Percentiles rank a stretch among this genome's conserved stretches.
Conservation (phyloP, 2,113 vertebrate species). For the Theropithecus gelada region DNA sequence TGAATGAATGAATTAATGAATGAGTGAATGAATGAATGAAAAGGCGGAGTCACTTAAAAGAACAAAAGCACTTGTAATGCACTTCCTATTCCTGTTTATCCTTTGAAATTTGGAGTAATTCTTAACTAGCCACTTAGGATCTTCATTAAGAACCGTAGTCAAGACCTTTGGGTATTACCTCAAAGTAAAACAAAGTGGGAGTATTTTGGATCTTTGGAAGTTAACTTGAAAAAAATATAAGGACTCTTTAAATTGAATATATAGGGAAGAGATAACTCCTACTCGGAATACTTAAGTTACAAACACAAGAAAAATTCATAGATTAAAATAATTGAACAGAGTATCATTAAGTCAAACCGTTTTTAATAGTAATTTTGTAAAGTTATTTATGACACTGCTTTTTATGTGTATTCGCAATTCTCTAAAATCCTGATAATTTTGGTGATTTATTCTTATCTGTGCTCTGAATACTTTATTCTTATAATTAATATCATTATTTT, state of each 20-base stretch:
- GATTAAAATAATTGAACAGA: conserved; percentile 1
- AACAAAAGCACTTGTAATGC: neutral
- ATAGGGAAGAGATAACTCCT: neutral
- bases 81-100: neutral
- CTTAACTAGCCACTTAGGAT: neutral
- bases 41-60: neutral
- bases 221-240: neutral
- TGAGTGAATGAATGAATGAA: neutral
- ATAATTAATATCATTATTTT: conserved; percentile 32
- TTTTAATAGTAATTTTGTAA: neutral
- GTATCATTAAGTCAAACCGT: neutral
- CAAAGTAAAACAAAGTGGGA: neutral
- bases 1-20: neutral
- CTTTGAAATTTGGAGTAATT: neutral
- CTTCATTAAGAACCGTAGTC: neutral
- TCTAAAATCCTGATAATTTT: conserved; percentile 6
- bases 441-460: conserved; percentile 32
- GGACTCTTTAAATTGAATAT: neutral
- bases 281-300: neutral
- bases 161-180: neutral
- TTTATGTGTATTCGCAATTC: neutral
- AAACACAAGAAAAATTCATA: neutral
- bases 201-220: neutral
- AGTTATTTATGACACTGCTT: neutral
- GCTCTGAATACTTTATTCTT: neutral